Evolutionary conservation across 2,888 invertebrate species (phyloP).

Genomic region (Agelastica alni): DNA sequence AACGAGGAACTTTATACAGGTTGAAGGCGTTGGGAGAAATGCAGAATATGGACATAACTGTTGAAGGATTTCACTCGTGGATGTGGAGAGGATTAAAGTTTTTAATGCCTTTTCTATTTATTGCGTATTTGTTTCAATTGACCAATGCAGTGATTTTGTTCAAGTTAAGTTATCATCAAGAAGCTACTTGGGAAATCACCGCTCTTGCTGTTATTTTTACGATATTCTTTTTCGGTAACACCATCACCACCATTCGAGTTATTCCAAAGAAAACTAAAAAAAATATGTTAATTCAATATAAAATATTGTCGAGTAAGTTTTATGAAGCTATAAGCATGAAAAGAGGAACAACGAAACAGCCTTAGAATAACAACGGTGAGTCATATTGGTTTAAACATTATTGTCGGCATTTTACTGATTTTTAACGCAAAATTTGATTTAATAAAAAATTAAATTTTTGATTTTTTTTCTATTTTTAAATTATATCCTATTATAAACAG

Average conservation of each 20-base stretch:
- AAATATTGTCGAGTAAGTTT: slow-evolving; percentile 36
- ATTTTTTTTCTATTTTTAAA: too few relatives aligned
- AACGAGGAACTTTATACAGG: slow-evolving; percentile 68
- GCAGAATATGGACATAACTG: slow-evolving; percentile 99
- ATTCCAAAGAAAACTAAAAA: slow-evolving; percentile 78
- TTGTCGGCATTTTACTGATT: too few relatives aligned
- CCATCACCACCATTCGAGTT: slow-evolving; percentile 82
- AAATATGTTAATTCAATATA: slow-evolving; percentile 38
- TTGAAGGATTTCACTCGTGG: slow-evolving; percentile 99
- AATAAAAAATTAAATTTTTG: too few relatives aligned
- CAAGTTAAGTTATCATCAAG: slow-evolving; percentile 71
- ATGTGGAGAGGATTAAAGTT: slow-evolving; percentile 99
- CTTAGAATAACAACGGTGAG: too few relatives aligned
- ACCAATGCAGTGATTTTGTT: slow-evolving; percentile 93
- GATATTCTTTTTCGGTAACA: slow-evolving; percentile 86
- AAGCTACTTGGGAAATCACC: slow-evolving; percentile 92
- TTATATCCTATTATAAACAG: too few relatives aligned
- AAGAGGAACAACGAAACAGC: not conserved
- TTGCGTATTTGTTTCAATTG: slow-evolving; percentile 92
- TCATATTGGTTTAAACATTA: too few relatives aligned
- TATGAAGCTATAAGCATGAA: slow-evolving; percentile 13
- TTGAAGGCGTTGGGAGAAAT: slow-evolving; percentile 88
- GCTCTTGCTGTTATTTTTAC: slow-evolving; percentile 83
- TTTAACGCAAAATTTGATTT: too few relatives aligned
- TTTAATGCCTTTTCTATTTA: slow-evolving; percentile 91